Evolutionary conservation across 2,888 invertebrate genomes (phyloP).

Genomic region (Leptopilina myrica): DNA sequence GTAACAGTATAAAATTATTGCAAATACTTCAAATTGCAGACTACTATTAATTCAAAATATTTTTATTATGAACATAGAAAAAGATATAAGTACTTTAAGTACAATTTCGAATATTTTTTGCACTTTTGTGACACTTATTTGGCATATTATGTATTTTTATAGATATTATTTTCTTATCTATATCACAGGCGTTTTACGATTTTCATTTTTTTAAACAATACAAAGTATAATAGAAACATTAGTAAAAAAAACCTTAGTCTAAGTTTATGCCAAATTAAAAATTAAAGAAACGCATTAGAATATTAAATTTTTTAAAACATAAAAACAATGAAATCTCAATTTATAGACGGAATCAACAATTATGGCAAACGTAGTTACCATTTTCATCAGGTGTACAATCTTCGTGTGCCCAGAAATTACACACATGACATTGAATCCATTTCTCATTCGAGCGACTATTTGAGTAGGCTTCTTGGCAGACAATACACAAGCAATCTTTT

Average conservation of each 20-base stretch:
- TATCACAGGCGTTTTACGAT: neutral
- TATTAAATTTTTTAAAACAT: neutral
- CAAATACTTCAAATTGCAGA: neutral
- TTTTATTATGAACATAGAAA: neutral
- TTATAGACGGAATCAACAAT: neutral
- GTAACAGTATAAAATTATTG: neutral
- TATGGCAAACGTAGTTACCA: neutral
- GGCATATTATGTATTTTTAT: neutral
- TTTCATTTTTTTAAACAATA: neutral
- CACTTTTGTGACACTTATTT: neutral
- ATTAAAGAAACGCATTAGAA: neutral
- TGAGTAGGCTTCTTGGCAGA: neutral
- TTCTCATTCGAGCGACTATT: neutral
- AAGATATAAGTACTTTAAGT: neutral
- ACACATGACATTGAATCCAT: neutral
- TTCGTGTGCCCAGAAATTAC: neutral
- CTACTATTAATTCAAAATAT: neutral
- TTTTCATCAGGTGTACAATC: neutral
- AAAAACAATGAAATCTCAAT: neutral
- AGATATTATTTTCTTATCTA: neutral
- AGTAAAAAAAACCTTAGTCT: neutral
- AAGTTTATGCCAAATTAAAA: neutral
- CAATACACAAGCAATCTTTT: constrained; percentile 2
- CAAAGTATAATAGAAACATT: neutral
- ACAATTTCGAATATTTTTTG: neutral